phyloP scores from a whole-genome alignment of 2,797 vertebrate species.

The Allobates femoralis region DNA sequence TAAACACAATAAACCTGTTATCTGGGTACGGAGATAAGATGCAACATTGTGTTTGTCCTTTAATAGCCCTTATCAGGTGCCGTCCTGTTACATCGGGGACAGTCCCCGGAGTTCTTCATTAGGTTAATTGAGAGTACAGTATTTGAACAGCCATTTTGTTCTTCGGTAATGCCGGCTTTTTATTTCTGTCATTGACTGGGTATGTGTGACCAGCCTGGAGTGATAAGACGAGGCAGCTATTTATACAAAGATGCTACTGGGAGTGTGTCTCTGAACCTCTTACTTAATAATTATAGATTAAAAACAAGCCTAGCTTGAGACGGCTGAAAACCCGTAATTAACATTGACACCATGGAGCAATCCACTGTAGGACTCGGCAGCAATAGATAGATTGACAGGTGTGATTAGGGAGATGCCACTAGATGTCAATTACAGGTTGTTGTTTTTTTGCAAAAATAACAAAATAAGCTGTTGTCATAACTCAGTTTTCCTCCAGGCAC shows the following conservation, averaged over 20 bases:
- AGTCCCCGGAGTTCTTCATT: constrained; percentile 50
- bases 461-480: neutral
- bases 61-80: constrained; percentile 52
- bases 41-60: constrained; percentile 53
- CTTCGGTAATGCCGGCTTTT: neutral
- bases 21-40: constrained; percentile 58
- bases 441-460: neutral
- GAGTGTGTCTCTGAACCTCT: neutral
- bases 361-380: neutral
- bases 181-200: neutral
- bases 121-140: constrained; percentile 54
- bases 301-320: constrained; percentile 11
- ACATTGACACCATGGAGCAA: constrained; percentile 21
- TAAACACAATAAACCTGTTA: constrained; percentile 50
- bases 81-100: constrained; percentile 15
- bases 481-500: neutral
- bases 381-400: constrained; percentile 16
- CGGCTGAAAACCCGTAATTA: constrained; percentile 46
- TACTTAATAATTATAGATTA: constrained; percentile 37
- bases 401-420: neutral
- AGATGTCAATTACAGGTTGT: neutral
- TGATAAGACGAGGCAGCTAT: constrained; percentile 1
- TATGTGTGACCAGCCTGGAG: constrained; percentile 30
- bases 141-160: constrained; percentile 41
- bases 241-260: constrained; percentile 4